Base-by-base conservation (phyloP, 1,140 invertebrate species). In the Copidosoma floridanum region DNA sequence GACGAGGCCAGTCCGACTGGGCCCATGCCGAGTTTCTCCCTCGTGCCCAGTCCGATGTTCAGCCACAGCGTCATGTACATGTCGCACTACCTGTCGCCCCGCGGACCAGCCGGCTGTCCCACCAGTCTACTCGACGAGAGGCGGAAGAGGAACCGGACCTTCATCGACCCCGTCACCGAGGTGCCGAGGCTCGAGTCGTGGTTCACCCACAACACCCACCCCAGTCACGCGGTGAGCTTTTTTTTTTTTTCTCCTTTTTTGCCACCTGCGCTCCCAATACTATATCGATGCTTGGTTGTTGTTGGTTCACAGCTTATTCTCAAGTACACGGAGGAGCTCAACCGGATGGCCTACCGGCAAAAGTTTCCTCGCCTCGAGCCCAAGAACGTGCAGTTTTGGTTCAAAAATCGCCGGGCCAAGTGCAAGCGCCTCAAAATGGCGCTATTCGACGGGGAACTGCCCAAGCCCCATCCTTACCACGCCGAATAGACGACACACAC, bases 341-440 rank as follows among this genome's bases (percentile, higher is more conserved):
- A 98, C 75, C 85, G 89, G 50, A 95, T 96, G 88, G 92, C 92
- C 24, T 94, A 97, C 76, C 84, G 95, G 67, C 94, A 96, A 75
- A 97, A 98, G 77, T 98, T 98, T 78, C 96, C 95, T 0, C 87
- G 93, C 21, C 82, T 99, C 24, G 95, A 98, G 77, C 94, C 95
- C 16, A 98, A 98, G 80, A 98, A 99, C 75, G 94, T 99, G 51
- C 95, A 98, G 79, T 95, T 99, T 75, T 94, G 92, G 92, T 93
- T 94, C 77, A 97, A 97, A 79, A 98, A 98, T 76, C 88, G 95
- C 43, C 82, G 95, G 43, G 96, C 96, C 63, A 98, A 98, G 78
- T 95, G 93, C 73, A 98, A 98, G 79, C 83, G 95, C 23, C 81
- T 95, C 69, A 94, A 94, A 78, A 92, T 93, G 89, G 90, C 91